Conservation (phyloP, 2,113 vertebrate species). For the Sapajus apella region DNA sequence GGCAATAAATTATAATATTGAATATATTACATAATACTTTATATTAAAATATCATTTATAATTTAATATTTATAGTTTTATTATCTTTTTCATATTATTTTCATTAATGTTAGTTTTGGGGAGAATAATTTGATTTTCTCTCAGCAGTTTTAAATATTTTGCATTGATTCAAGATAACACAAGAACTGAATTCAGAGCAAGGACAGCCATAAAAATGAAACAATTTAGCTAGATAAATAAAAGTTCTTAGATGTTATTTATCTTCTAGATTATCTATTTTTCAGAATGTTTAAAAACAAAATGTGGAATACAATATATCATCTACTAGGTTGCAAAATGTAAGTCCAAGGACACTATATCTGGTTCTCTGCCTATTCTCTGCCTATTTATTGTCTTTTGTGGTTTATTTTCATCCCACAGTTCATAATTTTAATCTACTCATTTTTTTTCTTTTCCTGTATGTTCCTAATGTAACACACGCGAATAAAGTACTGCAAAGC, state of each 20-base stretch:
- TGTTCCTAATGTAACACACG: not conserved
- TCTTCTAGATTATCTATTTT: not conserved
- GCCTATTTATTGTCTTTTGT: not conserved
- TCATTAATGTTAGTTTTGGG: not conserved
- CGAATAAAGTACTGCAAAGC: not conserved
- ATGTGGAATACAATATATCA: not conserved
- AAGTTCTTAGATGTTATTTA: not conserved
- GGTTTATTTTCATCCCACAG: constrained; percentile 5
- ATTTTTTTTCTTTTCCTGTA: not conserved
- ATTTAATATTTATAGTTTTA: not conserved
- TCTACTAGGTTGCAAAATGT: not conserved
- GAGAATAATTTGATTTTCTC: not conserved
- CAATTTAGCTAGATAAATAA: not conserved
- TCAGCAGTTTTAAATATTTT: constrained; percentile 16
- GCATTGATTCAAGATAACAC: not conserved
- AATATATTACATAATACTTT: not conserved
- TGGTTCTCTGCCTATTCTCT: not conserved
- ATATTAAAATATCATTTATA: not conserved
- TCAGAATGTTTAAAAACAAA: not conserved
- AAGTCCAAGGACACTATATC: not conserved
- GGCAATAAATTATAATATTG: not conserved
- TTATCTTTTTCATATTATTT: not conserved
- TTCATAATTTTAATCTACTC: not conserved
- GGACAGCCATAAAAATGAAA: not conserved
- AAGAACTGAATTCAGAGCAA: not conserved